Evolutionary conservation across 2,888 invertebrate species (phyloP), one percentile per base, ranked within the genome.

Genomic region (Drosophila barbarae): DNA sequence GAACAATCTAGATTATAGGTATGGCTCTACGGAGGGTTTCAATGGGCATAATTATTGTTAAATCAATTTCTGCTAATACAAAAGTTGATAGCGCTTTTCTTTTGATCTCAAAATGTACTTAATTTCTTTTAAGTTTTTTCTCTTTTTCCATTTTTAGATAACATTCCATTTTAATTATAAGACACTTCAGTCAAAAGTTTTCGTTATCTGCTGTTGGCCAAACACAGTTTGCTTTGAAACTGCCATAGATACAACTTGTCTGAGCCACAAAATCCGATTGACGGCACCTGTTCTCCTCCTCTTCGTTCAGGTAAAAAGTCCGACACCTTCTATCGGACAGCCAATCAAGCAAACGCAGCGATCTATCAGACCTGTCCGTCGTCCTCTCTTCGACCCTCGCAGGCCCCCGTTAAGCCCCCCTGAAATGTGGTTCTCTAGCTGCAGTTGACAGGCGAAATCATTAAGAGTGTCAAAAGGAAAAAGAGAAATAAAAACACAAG

Each of bases 391-490:
- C 23, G n/a, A 50, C 36, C 35, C 46, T 50, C 32, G 30, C 39
- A 21, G 46, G 32, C 30, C 49, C 36, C 36, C 44, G 36, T 52
- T 56, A 68, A 69, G 61, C 51, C 35, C 52, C 66, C 66, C 47
- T 59, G 32, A 60, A 69, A 70, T 73, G 67, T 56, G 65, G 82
- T 58, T 76, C 71, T 56, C 71, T 56, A 7, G 34, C 56, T 55
- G 57, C 64, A 58, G 52, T 60, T 84, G 86, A 81, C 86, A 85
- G 60, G 78, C 76, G 57, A 81, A 81, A 78, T 86, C 81, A 84
- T 86, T 82, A 79, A 78, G 72, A 84, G 71, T 81, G 86, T 86
- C 79, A 74, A 78, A 78, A 71, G 61, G 66, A 74, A 73, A 81
- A 59, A 58, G 55, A 73, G 71, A 50, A 67, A 47, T 23, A 47